These are phyloP conservation scores for Danionella cerebrum DNA, from an alignment of 2,113 vertebrate species.

Conservation along the genomic window DNA sequence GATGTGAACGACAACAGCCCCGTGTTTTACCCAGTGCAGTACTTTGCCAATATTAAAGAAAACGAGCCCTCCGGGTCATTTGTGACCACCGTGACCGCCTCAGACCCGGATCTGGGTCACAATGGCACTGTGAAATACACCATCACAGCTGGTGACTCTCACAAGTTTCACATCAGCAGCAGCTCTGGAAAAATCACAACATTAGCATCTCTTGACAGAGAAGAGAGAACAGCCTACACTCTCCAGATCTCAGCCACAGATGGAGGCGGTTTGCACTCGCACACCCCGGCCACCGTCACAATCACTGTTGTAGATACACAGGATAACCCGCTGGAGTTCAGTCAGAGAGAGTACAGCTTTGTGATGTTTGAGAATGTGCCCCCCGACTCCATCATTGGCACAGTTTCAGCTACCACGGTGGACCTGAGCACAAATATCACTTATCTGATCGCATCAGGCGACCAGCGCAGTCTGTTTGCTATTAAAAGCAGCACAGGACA, in stretches of 20 bases:
- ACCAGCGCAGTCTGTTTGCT: conserved; percentile 81
- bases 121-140: conserved; percentile 87
- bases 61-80: conserved; percentile 85
- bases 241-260: conserved; percentile 84
- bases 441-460: conserved; percentile 88
- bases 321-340: conserved; percentile 89
- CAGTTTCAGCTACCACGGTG: conserved; percentile 81
- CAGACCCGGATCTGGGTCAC: conserved; percentile 80
- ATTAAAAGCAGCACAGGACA: conserved; percentile 73
- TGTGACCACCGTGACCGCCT: conserved; percentile 79
- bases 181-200: conserved; percentile 83
- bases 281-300: conserved; percentile 85
- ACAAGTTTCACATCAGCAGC: conserved; percentile 80
- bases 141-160: conserved; percentile 82
- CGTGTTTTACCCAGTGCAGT: conserved; percentile 88
- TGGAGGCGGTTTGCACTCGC: conserved; percentile 77
- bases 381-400: conserved; percentile 77
- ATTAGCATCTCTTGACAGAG: conserved; percentile 80
- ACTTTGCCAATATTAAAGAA: conserved; percentile 92
- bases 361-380: conserved; percentile 95
- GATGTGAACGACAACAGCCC: conserved; percentile 95
- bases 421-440: conserved; percentile 92
- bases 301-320: conserved; percentile 91
- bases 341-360: conserved; percentile 83
- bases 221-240: conserved; percentile 90